phyloP scores from a whole-genome alignment of 2,888 invertebrate genomes.

The Ectobius pallidus region DNA sequence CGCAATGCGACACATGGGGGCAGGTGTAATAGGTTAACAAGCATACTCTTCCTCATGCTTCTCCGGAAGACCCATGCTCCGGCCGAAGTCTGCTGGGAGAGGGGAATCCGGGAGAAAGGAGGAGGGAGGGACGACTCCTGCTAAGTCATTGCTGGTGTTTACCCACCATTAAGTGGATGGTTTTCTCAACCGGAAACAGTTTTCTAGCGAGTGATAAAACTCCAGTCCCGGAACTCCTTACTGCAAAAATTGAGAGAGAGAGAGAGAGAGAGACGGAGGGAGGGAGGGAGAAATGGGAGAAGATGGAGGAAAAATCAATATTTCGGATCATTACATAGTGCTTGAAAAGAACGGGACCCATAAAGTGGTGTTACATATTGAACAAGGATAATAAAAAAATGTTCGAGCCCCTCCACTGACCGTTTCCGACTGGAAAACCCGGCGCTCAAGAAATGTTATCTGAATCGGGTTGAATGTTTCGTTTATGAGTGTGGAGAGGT shows the following conservation, averaged over 20 bases:
- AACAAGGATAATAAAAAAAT: neutral
- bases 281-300: no score
- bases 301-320: constrained; percentile 21
- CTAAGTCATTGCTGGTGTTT: constrained; percentile 15
- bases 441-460: neutral
- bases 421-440: no score
- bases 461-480: neutral
- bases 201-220: constrained; percentile 23
- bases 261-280: no score
- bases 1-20: neutral
- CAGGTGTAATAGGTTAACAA: constrained; percentile 12
- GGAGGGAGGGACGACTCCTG: neutral
- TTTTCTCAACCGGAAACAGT: constrained; percentile 24
- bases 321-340: constrained; percentile 2
- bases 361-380: constrained; percentile 17
- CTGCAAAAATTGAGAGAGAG: no score
- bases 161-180: constrained; percentile 19
- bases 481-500: neutral
- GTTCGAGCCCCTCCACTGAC: neutral
- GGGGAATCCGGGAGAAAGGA: neutral
- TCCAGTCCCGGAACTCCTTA: neutral
- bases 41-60: neutral
- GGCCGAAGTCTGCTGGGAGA: neutral
- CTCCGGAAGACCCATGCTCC: neutral
- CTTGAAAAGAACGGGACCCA: neutral